Conservation (phyloP, 2,113 vertebrate genomes). For the Pangasianodon gigas region DNA sequence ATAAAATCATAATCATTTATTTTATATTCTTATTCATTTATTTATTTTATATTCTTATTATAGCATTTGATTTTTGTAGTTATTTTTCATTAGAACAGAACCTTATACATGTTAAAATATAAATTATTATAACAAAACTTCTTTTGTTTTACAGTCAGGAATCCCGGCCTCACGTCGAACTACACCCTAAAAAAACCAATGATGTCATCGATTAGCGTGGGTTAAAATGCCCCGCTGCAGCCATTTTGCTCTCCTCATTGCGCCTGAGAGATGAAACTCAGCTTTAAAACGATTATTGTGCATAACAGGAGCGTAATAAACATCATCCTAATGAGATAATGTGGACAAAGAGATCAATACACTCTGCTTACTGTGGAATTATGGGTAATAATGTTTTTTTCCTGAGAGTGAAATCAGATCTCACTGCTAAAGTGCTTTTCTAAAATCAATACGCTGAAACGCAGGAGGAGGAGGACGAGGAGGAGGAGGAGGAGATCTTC, state of each 20-base stretch:
- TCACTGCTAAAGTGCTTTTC: constrained; percentile 40
- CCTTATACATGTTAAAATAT: not conserved
- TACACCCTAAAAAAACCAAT: constrained; percentile 32
- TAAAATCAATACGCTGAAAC: constrained; percentile 40
- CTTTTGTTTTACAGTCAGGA: not conserved
- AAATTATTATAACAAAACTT: not conserved
- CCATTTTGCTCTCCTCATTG: constrained; percentile 22
- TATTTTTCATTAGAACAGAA: too few relatives aligned
- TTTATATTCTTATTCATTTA: not conserved
- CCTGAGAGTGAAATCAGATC: constrained; percentile 25
- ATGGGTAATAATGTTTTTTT: constrained; percentile 41
- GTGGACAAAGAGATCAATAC: constrained; percentile 53
- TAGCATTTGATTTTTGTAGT: not conserved
- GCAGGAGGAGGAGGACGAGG: not conserved
- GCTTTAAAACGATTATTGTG: constrained; percentile 46
- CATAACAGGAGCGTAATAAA: constrained; percentile 51
- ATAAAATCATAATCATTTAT: not conserved
- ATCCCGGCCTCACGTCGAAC: constrained; percentile 17
- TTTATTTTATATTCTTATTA: not conserved
- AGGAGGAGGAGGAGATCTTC: constrained; percentile 8
- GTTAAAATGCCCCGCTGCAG: not conserved
- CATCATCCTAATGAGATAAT: constrained; percentile 52
- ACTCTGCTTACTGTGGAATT: constrained; percentile 43
- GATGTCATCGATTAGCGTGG: constrained; percentile 23
- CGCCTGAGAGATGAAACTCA: constrained; percentile 35